A percentile compares a stretch with the other conserved stretches of the same genome.
Conservation (phyloP, 30 jellyfish, hydroid and myxozoan species). For the Aurelia sp. region DNA sequence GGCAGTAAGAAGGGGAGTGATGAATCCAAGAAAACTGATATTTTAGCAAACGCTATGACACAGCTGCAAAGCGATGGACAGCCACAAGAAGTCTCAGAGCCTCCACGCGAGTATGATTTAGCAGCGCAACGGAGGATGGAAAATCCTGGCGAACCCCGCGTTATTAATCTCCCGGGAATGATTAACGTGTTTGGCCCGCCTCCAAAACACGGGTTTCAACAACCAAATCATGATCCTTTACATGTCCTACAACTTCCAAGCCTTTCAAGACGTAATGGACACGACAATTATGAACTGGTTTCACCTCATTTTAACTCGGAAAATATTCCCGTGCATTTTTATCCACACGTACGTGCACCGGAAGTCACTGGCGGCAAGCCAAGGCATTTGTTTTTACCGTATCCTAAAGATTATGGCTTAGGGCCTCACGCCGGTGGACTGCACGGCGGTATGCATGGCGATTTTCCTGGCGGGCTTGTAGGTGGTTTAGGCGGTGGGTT, state of each 20-base stretch:
- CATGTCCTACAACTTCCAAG: conserved; percentile 90
- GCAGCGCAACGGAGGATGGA: conserved; percentile 50
- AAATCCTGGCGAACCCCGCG: conserved; percentile 47
- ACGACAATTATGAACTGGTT: conserved; percentile 43
- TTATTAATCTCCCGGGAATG: conserved; percentile 95
- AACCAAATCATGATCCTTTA: conserved; percentile 83
- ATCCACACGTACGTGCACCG: conserved; percentile 65
- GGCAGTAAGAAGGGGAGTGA: conserved; percentile 5
- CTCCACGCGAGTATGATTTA: conserved; percentile 50
- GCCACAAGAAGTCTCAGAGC: conserved; percentile 42
- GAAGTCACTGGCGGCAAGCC: conserved; percentile 83
- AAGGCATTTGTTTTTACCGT: conserved; percentile 78
- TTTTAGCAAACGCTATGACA: conserved; percentile 64
- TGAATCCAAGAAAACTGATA: conserved; percentile 78
- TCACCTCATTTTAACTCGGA: conserved; percentile 66
- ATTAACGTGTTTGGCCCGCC: conserved; percentile 96
- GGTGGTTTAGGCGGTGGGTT: conserved; percentile 27
- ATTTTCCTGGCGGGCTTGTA: conserved; percentile 21
- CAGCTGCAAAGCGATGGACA: conserved; percentile 43
- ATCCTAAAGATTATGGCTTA: conserved; percentile 32
- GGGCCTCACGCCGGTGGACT: conserved; percentile 51
- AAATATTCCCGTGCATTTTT: conserved; percentile 68
- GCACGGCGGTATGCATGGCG: conserved; percentile 35
- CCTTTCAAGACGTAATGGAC: conserved; percentile 64
- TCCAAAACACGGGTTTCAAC: conserved; percentile 64